Evolutionary conservation across 2,888 invertebrate species (phyloP).

Genomic region (Aproaerema taeniolella): DNA sequence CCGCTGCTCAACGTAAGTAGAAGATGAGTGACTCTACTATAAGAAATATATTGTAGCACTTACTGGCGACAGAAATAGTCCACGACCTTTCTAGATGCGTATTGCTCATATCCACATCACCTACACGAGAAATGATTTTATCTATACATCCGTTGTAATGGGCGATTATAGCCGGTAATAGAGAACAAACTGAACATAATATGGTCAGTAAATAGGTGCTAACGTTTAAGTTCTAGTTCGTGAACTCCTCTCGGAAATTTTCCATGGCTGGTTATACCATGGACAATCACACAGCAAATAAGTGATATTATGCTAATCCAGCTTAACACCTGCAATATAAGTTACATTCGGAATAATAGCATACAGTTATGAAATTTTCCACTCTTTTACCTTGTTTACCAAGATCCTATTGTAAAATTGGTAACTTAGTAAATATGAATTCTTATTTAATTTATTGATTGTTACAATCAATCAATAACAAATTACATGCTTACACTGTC

Average conservation of each 20-base stretch:
- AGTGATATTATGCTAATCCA: constrained; percentile 20
- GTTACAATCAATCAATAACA: too few species aligned
- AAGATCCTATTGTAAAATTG: too few species aligned
- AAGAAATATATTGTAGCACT: too few species aligned
- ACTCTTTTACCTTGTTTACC: too few species aligned
- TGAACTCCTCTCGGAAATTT: constrained; percentile 18
- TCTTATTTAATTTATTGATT: too few species aligned
- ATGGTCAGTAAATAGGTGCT: constrained; percentile 6
- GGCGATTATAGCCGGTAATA: neutral
- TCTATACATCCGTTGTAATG: neutral
- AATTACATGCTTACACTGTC: too few species aligned
- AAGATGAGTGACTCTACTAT: too few species aligned
- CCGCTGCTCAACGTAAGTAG: too few species aligned
- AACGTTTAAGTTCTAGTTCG: constrained; percentile 21
- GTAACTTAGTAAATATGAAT: too few species aligned
- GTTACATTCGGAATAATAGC: too few species aligned
- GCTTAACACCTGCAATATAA: constrained; percentile 18
- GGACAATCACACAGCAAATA: constrained; percentile 27
- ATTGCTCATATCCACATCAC: constrained; percentile 4
- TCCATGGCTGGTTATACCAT: too few species aligned
- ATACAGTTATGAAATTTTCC: too few species aligned
- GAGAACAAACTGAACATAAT: neutral
- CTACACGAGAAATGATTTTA: constrained; percentile 3
- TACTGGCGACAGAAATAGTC: neutral
- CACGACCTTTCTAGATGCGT: neutral